These are phyloP conservation scores for Rhinopomastus cyanomelas DNA, from an alignment of 2,113 vertebrate genomes.

Conservation along the genomic window DNA sequence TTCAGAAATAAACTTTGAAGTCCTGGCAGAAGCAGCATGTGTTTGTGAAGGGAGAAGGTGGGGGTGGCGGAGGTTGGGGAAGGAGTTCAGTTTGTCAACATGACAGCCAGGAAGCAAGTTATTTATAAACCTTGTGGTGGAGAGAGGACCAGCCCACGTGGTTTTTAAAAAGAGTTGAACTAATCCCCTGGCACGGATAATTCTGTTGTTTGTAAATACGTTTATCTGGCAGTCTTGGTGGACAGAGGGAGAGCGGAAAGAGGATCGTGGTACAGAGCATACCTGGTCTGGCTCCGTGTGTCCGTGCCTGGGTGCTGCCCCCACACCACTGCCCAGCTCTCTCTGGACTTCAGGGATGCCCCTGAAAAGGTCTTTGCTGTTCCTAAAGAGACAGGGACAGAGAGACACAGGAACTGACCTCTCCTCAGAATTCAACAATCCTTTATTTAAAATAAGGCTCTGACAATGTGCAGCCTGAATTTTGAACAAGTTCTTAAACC, in stretches of 20 bases:
- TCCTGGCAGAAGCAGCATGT: background rate
- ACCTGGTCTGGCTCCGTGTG: fast-evolving
- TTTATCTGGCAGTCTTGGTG: background rate
- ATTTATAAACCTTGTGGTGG: conserved; percentile 29
- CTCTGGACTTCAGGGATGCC: background rate
- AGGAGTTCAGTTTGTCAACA: conserved; percentile 65
- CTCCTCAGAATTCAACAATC: background rate
- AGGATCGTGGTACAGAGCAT: background rate
- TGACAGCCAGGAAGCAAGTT: conserved; percentile 39
- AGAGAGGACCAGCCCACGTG: conserved; percentile 36
- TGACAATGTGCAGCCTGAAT: background rate
- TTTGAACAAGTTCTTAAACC: background rate
- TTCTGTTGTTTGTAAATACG: background rate
- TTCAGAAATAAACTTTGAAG: conserved; percentile 18
- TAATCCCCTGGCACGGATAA: background rate
- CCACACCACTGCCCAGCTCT: fast-evolving
- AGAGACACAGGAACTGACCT: fast-evolving
- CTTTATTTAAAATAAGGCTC: background rate
- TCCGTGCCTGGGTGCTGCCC: fast-evolving
- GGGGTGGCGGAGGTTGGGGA: conserved; percentile 38
- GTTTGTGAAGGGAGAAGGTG: conserved; percentile 33
- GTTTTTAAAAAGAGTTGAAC: conserved; percentile 4
- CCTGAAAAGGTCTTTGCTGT: background rate
- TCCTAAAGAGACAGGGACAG: background rate
- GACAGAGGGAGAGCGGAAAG: background rate